These are phyloP conservation scores for Oceanodroma tethys DNA, from an alignment of 2,113 vertebrate genomes.

Conservation along the genomic window DNA sequence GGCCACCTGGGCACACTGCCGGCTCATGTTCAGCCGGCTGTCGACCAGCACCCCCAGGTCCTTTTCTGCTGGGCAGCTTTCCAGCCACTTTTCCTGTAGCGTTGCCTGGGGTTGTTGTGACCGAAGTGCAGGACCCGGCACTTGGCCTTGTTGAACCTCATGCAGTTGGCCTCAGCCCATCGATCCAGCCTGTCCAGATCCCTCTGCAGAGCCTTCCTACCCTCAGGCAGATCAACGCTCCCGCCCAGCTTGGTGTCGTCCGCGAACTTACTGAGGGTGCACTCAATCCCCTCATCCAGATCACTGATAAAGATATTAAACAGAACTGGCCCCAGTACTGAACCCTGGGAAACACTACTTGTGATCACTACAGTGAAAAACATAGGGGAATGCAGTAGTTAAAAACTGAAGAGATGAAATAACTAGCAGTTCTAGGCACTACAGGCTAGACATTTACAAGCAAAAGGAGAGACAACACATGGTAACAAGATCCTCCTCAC, in stretches of 20 bases:
- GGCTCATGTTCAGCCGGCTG: too few relatives aligned
- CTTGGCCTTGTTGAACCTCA: neutral
- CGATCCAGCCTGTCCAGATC: neutral
- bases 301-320: neutral
- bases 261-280: neutral
- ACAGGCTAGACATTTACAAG: neutral
- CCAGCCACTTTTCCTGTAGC: too few relatives aligned
- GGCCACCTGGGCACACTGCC: too few relatives aligned
- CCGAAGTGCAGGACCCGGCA: too few relatives aligned
- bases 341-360: neutral
- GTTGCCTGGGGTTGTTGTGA: too few relatives aligned
- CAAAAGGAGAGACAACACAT: neutral
- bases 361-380: neutral
- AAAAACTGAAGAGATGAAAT: neutral
- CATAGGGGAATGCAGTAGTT: neutral
- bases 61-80: too few relatives aligned
- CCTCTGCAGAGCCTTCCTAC: neutral
- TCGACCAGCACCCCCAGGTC: too few relatives aligned
- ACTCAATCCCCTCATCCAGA: neutral
- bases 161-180: neutral
- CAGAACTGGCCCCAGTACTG: neutral
- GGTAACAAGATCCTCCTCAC: conserved; percentile 37
- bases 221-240: neutral
- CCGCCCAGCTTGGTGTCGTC: neutral
- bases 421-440: neutral